Percentiles rank a stretch among this genome's conserved stretches.
phyloP scores from a whole-genome alignment of 2,113 vertebrate genomes.

The Rhegmatorhina hoffmannsi region DNA sequence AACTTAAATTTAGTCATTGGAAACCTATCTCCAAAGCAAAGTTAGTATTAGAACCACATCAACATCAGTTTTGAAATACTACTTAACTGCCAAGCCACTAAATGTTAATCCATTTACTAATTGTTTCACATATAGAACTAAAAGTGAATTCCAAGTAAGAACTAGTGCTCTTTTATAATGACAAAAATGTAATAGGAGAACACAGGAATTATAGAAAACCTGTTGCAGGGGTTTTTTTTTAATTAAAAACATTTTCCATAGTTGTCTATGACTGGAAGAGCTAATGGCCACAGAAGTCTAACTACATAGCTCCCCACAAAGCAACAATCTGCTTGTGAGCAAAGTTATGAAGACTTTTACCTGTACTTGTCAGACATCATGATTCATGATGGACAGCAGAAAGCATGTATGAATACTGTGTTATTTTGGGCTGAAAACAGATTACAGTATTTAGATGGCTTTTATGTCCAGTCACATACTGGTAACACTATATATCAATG shows the following conservation, averaged over 20 bases:
- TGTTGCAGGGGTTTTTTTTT: background rate
- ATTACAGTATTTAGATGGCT: conserved; percentile 43
- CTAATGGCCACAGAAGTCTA: background rate
- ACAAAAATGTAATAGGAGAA: background rate
- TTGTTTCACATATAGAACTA: background rate
- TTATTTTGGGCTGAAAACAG: conserved; percentile 30
- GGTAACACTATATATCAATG: background rate
- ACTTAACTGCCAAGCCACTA: background rate
- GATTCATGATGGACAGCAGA: conserved; percentile 31
- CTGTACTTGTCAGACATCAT: background rate
- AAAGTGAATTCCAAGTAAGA: background rate
- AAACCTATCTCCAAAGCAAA: background rate
- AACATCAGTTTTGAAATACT: background rate
- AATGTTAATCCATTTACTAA: background rate
- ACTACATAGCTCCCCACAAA: background rate
- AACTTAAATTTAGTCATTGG: background rate
- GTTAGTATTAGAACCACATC: background rate
- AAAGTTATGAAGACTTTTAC: background rate
- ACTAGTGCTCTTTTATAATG: background rate
- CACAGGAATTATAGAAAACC: background rate
- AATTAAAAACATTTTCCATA: background rate
- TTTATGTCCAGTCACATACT: conserved; percentile 14
- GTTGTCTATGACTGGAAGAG: background rate
- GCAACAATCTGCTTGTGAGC: background rate
- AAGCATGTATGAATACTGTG: background rate